Conservation (phyloP, 2,113 vertebrate genomes). For the Cyprinodon tularosa region DNA sequence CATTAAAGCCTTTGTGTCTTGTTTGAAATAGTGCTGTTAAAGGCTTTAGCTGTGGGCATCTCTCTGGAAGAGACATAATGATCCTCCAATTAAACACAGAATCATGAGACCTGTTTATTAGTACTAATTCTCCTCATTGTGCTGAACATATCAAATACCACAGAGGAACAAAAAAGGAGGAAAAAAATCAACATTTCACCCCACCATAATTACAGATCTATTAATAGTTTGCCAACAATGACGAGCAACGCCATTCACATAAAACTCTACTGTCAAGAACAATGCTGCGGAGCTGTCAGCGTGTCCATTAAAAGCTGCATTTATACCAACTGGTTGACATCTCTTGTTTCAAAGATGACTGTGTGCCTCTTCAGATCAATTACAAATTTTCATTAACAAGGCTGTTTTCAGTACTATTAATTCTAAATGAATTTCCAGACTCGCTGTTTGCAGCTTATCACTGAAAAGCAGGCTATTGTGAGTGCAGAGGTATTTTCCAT, state of each 20-base stretch:
- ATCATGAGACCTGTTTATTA: slow-evolving; percentile 80
- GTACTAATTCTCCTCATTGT: slow-evolving; percentile 79
- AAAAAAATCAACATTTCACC: slow-evolving; percentile 70
- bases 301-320: slow-evolving; percentile 76
- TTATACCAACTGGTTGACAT: slow-evolving; percentile 76
- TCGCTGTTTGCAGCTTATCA: slow-evolving; percentile 76
- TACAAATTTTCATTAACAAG: slow-evolving; percentile 75
- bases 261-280: slow-evolving; percentile 75
- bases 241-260: slow-evolving; percentile 73
- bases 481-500: slow-evolving; percentile 67
- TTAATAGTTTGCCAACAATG: slow-evolving; percentile 82
- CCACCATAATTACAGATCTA: slow-evolving; percentile 79
- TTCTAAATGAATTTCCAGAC: slow-evolving; percentile 77
- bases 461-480: slow-evolving; percentile 72
- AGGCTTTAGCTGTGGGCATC: slow-evolving; percentile 74
- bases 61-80: slow-evolving; percentile 78
- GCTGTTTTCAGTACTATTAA: slow-evolving; percentile 76
- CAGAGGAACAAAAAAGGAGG: slow-evolving; percentile 48
- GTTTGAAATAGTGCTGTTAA: slow-evolving; percentile 76
- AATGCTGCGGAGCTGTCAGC: slow-evolving; percentile 66
- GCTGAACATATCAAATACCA: slow-evolving; percentile 77
- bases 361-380: slow-evolving; percentile 77
- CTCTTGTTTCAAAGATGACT: slow-evolving; percentile 78
- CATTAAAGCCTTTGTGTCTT: slow-evolving; percentile 79
- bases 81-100: slow-evolving; percentile 80